Evolutionary conservation across 2,113 vertebrate genomes (phyloP).

Genomic region (Podocnemis expansa): DNA sequence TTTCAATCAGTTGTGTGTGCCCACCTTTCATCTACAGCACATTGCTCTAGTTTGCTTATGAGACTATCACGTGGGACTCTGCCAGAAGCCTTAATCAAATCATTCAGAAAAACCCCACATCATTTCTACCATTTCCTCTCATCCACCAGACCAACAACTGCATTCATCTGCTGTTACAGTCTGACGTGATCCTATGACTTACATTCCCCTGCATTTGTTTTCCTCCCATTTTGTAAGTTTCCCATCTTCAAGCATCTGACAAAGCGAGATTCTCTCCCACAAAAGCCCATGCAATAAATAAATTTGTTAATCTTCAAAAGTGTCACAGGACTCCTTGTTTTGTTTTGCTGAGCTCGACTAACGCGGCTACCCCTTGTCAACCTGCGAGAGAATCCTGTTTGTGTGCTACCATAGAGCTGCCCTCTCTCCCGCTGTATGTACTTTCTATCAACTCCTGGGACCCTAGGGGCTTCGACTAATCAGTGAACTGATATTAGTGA

Average conservation of each 20-base stretch:
- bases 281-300: too few species aligned
- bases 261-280: too few species aligned
- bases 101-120: too few species aligned
- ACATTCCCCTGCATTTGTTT: too few species aligned
- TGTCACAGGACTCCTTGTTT: too few species aligned
- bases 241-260: too few species aligned
- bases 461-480: slow-evolving; percentile 23
- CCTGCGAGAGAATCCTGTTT: background rate
- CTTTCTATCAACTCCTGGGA: background rate
- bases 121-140: background rate
- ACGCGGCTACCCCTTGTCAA: too few species aligned
- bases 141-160: background rate
- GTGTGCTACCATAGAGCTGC: background rate
- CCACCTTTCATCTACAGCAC: background rate
- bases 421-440: background rate
- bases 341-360: too few species aligned
- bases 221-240: too few species aligned
- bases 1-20: background rate
- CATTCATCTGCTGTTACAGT: too few species aligned
- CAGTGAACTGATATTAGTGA: background rate
- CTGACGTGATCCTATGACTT: too few species aligned
- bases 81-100: background rate
- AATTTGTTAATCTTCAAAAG: too few species aligned
- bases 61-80: background rate
- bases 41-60: background rate